These are phyloP conservation scores for Temnopleurus reevesii DNA, from an alignment of 53 echinoderm and acorn worm species.

Conservation along the genomic window DNA sequence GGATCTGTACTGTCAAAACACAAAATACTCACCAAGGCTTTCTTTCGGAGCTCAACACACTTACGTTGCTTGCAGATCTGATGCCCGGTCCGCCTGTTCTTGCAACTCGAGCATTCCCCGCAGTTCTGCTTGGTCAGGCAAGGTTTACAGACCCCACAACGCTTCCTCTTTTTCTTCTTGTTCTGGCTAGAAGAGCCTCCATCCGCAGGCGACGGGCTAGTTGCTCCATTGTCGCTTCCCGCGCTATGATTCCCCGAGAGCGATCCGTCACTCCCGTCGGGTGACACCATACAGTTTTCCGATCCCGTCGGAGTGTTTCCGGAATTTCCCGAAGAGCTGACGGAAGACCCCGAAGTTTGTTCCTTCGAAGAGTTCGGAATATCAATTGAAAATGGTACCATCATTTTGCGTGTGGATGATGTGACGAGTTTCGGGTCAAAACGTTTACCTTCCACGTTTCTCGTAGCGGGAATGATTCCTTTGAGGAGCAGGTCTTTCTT, in stretches of 20 bases:
- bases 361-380: slow-evolving; percentile 22
- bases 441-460: slow-evolving; percentile 20
- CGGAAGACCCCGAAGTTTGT: slow-evolving; percentile 10
- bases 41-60: slow-evolving; percentile 89
- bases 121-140: slow-evolving; percentile 98
- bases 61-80: slow-evolving; percentile 97
- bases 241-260: slow-evolving; percentile 82
- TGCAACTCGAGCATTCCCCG: slow-evolving; percentile 97
- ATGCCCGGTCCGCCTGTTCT: slow-evolving; percentile 92
- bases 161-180: slow-evolving; percentile 94
- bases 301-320: slow-evolving; percentile 68
- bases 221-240: slow-evolving; percentile 77
- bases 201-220: slow-evolving; percentile 73
- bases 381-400: slow-evolving; percentile 38
- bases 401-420: neutral
- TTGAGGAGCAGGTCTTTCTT: slow-evolving; percentile 54
- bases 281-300: slow-evolving; percentile 76
- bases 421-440: slow-evolving; percentile 12
- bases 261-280: slow-evolving; percentile 70
- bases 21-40: slow-evolving; percentile 53
- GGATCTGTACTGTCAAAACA: too few relatives aligned
- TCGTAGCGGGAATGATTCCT: slow-evolving; percentile 41
- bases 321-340: neutral
- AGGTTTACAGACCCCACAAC: slow-evolving; percentile 91
- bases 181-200: slow-evolving; percentile 15